Conservation (phyloP, 2,113 vertebrate genomes). For the Dasyurus viverrinus region DNA sequence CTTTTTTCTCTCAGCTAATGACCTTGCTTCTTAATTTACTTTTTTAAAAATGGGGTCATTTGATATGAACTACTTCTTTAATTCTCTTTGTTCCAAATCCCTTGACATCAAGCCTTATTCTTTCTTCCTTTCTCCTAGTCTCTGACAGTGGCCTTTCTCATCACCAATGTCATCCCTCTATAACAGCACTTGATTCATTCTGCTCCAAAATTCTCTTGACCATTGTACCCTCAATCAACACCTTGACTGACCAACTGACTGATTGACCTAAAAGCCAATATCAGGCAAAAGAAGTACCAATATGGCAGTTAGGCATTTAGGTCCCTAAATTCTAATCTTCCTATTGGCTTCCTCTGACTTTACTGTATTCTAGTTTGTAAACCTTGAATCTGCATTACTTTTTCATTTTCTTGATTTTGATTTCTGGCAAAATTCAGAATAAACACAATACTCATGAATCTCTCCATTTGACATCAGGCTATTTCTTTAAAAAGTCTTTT, state of each 20-base stretch:
- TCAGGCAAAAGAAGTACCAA: background rate
- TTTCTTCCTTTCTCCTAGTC: background rate
- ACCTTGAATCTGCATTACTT: background rate
- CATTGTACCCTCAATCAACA: background rate
- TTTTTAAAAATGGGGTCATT: background rate
- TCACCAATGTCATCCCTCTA: background rate
- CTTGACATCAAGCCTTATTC: background rate
- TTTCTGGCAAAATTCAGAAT: background rate
- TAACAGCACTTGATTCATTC: background rate
- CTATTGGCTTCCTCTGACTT: background rate
- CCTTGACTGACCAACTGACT: background rate
- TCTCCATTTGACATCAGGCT: background rate
- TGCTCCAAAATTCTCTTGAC: background rate
- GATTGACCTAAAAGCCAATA: background rate
- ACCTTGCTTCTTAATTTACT: background rate
- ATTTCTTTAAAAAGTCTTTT: constrained; percentile 1
- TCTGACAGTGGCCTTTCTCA: background rate
- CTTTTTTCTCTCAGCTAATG: background rate
- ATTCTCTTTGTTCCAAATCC: background rate
- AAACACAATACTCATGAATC: background rate
- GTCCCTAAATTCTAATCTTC: background rate
- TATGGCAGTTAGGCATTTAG: background rate
- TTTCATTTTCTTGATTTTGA: background rate
- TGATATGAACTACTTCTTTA: background rate
- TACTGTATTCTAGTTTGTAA: background rate